These are phyloP conservation scores for Chionoecetes opilio DNA, from an alignment of 1,140 invertebrate species.

Conservation along the genomic window DNA sequence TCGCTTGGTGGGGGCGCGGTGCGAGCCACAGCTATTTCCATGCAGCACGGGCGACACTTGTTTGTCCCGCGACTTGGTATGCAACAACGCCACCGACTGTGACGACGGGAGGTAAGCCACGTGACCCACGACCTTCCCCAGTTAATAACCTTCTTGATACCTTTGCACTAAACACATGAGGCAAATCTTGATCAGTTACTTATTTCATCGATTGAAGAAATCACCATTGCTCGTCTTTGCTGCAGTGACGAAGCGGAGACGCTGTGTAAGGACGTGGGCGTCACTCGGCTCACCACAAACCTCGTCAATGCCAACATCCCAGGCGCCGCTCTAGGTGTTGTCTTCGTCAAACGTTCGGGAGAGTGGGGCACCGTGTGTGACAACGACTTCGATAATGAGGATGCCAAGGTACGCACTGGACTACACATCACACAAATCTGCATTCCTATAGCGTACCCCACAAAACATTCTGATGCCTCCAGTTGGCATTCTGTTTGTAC, in stretches of 20 bases:
- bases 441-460: too few relatives aligned
- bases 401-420: conserved; percentile 41
- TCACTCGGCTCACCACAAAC: not conserved
- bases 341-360: conserved; percentile 45
- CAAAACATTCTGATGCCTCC: too few relatives aligned
- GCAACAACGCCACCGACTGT: not conserved
- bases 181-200: not conserved
- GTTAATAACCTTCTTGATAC: not conserved
- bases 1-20: not conserved
- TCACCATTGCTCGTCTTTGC: not conserved
- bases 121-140: not conserved
- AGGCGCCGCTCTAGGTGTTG: not conserved
- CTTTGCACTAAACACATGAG: too few relatives aligned
- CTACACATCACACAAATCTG: too few relatives aligned
- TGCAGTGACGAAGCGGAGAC: conserved; percentile 56
- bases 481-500: too few relatives aligned
- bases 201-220: not conserved
- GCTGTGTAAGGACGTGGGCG: conserved; percentile 59
- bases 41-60: not conserved
- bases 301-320: not conserved
- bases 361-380: conserved; percentile 66
- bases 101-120: not conserved
- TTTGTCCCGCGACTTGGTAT: not conserved
- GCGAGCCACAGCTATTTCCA: not conserved
- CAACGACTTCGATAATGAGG: not conserved